These are phyloP conservation scores for Zaprionus davidi DNA, from an alignment of 1,140 invertebrate species.

Conservation along the genomic window DNA sequence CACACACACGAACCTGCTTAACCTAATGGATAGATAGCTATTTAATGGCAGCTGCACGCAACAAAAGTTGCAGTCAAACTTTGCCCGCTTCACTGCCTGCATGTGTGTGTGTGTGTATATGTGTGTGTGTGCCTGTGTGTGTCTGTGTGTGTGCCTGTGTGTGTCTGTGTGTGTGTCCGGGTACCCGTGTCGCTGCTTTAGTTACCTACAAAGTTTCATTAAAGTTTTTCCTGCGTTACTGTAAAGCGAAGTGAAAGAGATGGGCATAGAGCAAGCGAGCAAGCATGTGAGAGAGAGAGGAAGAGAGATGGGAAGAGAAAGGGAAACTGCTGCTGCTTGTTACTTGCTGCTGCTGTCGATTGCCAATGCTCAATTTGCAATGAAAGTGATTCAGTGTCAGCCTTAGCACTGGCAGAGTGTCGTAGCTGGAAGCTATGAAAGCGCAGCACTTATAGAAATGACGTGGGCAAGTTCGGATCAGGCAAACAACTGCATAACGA, in stretches of 20 bases:
- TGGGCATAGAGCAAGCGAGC: too few relatives aligned
- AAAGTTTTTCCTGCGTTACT: conserved; percentile 32
- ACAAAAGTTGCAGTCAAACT: conserved; percentile 56
- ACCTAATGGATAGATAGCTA: conserved; percentile 55
- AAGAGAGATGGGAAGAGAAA: not conserved
- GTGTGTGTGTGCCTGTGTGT: conserved; percentile 10
- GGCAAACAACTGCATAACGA: conserved; percentile 1
- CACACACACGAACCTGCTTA: conserved; percentile 28
- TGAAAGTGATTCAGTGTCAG: conserved; percentile 27
- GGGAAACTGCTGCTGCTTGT: not conserved
- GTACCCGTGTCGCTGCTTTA: conserved; percentile 28
- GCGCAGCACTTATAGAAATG: not conserved
- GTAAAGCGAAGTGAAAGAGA: not conserved
- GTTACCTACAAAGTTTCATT: conserved; percentile 46
- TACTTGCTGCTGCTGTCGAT: conserved; percentile 1
- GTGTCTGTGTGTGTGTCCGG: conserved; percentile 9
- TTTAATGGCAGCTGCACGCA: conserved; percentile 57
- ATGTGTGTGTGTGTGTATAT: not conserved
- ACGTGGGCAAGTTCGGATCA: not conserved
- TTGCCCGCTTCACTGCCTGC: conserved; percentile 18
- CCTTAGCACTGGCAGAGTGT: not conserved
- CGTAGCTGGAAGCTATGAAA: not conserved
- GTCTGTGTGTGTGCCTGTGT: not conserved
- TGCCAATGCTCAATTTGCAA: conserved; percentile 39
- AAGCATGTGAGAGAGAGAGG: not conserved